phyloP scores from a whole-genome alignment of 2,797 vertebrate genomes.

The Cyclura pinguis region DNA sequence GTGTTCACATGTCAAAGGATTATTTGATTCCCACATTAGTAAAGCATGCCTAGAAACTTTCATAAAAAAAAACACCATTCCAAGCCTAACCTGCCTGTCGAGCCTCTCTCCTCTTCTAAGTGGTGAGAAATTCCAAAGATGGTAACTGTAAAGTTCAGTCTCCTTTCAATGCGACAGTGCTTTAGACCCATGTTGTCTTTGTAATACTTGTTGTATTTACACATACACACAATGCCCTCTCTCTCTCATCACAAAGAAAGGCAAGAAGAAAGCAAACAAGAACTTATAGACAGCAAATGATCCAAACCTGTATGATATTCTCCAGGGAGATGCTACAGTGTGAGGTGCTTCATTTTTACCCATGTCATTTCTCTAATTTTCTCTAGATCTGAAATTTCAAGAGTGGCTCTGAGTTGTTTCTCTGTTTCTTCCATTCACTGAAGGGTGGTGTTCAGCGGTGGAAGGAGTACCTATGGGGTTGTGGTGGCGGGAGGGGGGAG shows the following conservation, averaged over 20 bases:
- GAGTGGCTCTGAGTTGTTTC: neutral
- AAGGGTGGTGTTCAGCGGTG: neutral
- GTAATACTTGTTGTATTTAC: neutral
- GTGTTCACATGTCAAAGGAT: neutral
- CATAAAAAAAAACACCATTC: neutral
- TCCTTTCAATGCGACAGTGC: neutral
- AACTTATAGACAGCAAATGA: neutral
- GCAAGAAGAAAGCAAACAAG: neutral
- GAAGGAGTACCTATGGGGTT: neutral
- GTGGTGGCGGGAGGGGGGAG: no score
- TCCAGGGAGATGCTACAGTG: neutral
- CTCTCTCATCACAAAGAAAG: no score
- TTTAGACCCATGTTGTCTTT: neutral
- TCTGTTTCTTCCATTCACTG: neutral
- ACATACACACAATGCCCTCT: neutral
- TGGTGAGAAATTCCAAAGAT: neutral
- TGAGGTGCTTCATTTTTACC: neutral
- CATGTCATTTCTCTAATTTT: no score
- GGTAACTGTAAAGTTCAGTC: neutral
- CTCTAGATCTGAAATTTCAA: neutral
- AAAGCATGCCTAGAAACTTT: neutral
- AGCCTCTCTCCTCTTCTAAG: constrained; percentile 22
- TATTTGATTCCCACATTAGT: neutral
- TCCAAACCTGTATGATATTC: neutral
- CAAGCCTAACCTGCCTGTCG: neutral